Evolutionary conservation across 2,888 invertebrate species (phyloP).

Genomic region (Allacma fusca): DNA sequence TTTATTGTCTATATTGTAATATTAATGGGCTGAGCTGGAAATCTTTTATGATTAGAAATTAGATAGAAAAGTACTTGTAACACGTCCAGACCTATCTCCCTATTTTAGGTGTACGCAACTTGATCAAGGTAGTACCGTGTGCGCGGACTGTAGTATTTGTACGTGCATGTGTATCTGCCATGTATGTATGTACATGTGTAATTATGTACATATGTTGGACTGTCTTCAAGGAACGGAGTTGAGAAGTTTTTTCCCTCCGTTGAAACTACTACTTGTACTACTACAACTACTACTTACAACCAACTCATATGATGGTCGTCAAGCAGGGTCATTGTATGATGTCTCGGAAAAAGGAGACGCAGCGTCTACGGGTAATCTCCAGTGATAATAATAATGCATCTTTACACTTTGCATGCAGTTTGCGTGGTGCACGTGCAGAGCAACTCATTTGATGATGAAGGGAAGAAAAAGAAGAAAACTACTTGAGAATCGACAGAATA

Average conservation of each 20-base stretch:
- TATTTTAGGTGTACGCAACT: too few relatives aligned
- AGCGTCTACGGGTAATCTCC: slow-evolving; percentile 44
- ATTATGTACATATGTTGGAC: neutral
- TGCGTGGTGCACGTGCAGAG: slow-evolving; percentile 43
- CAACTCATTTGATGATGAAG: slow-evolving; percentile 36
- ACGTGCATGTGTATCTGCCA: too few relatives aligned
- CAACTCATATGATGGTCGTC: slow-evolving; percentile 35
- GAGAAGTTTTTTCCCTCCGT: slow-evolving; percentile 14
- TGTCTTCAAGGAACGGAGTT: neutral
- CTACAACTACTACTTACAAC: slow-evolving; percentile 19
- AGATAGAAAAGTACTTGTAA: neutral
- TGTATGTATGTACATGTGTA: neutral
- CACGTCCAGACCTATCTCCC: neutral
- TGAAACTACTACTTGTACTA: neutral
- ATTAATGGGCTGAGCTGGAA: slow-evolving; percentile 29
- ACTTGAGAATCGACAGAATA: slow-evolving; percentile 8
- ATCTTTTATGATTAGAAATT: slow-evolving; percentile 29
- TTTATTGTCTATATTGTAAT: slow-evolving; percentile 38
- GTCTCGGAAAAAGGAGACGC: slow-evolving; percentile 28
- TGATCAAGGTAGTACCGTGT: too few relatives aligned
- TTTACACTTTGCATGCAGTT: slow-evolving; percentile 49
- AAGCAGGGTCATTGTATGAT: slow-evolving; percentile 42
- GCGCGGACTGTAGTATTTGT: too few relatives aligned
- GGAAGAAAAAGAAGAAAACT: slow-evolving; percentile 1
- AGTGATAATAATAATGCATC: slow-evolving; percentile 46